Percentiles rank a stretch among this genome's conserved stretches.
These are phyloP conservation scores for Andrena minutula DNA, from an alignment of 2,888 invertebrate species.

Conservation along the genomic window DNA sequence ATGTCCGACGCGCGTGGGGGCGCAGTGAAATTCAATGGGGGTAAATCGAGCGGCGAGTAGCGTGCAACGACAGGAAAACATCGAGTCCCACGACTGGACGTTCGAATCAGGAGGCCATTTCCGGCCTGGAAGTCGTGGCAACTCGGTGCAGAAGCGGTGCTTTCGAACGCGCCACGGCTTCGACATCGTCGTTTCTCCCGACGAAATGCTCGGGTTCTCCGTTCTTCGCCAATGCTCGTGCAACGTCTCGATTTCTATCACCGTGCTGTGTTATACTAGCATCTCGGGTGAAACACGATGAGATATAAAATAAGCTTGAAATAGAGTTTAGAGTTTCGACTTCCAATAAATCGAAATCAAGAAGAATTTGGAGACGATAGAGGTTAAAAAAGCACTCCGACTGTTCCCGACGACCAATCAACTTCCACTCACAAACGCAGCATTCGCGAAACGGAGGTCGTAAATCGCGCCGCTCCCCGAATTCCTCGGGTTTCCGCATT, in stretches of 20 bases:
- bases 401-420: background rate
- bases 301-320: no score
- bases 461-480: background rate
- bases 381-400: background rate
- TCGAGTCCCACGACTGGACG: conserved; percentile 34
- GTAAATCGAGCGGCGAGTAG: conserved; percentile 23
- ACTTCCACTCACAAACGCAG: background rate
- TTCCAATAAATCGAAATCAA: background rate
- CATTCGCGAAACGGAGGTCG: background rate
- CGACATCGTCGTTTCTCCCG: background rate
- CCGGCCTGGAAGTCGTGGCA: conserved; percentile 28
- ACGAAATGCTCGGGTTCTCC: conserved; percentile 10
- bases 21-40: conserved; percentile 8
- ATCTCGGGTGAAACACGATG: background rate
- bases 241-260: background rate
- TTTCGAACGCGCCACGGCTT: conserved; percentile 14
- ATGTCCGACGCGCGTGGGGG: background rate
- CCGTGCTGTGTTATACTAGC: background rate
- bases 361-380: background rate
- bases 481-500: conserved; percentile 32
- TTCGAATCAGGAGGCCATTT: conserved; percentile 39
- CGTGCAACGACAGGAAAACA: conserved; percentile 35
- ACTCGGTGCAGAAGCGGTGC: conserved; percentile 32
- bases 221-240: background rate
- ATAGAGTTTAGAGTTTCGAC: background rate